Conservation (phyloP, 2,888 invertebrate species). For the Cyclophora albipunctata region DNA sequence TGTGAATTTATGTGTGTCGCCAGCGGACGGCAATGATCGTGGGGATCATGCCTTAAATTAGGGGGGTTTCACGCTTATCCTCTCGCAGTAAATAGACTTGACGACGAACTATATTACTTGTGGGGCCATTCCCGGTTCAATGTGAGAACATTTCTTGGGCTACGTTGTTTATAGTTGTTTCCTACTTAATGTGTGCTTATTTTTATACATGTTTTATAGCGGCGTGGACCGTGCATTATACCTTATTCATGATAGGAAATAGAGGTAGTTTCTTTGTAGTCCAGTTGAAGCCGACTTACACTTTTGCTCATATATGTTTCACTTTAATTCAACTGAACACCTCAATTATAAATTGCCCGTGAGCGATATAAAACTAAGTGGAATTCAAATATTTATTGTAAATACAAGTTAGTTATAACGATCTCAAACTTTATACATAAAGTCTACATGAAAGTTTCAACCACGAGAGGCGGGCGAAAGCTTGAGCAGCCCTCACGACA, state of each 20-base stretch:
- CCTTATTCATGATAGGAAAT: slow-evolving; percentile 10
- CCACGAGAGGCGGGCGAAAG: slow-evolving; percentile 24
- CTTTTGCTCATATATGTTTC: no score
- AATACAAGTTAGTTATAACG: slow-evolving; percentile 13
- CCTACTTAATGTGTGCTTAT: slow-evolving; percentile 32
- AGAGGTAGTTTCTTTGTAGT: no score
- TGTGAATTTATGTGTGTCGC: slow-evolving; percentile 66
- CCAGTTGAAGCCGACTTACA: no score
- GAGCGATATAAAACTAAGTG: no score
- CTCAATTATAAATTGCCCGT: no score
- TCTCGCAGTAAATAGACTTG: slow-evolving; percentile 62
- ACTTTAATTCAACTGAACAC: no score
- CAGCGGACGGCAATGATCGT: slow-evolving; percentile 66
- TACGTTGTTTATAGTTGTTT: slow-evolving; percentile 47
- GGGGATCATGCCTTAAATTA: slow-evolving; percentile 68
- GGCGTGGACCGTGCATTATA: slow-evolving; percentile 22
- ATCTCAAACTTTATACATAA: slow-evolving; percentile 12
- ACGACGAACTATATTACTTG: slow-evolving; percentile 55
- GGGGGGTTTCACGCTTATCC: slow-evolving; percentile 67
- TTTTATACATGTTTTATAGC: slow-evolving; percentile 23
- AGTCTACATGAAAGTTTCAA: slow-evolving; percentile 33
- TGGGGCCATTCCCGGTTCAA: slow-evolving; percentile 38
- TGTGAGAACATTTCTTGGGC: slow-evolving; percentile 31
- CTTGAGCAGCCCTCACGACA: slow-evolving; percentile 21
- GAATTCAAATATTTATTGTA: slow-evolving; percentile 14